phyloP scores from a whole-genome alignment of 2,113 vertebrate genomes.

The Deroptyus accipitrinus region DNA sequence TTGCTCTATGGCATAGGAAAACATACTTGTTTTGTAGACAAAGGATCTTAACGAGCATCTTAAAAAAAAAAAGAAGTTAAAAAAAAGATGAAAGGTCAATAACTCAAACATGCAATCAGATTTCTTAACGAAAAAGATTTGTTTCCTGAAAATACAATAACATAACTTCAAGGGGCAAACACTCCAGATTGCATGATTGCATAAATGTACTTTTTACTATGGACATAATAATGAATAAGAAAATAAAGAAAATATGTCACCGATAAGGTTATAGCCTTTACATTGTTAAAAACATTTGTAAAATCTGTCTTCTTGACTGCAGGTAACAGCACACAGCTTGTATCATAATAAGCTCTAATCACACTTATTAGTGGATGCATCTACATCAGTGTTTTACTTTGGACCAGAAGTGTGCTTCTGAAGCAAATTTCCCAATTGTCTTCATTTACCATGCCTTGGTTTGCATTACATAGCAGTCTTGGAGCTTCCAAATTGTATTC shows the following conservation, averaged over 20 bases:
- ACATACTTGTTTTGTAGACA: conserved; percentile 79
- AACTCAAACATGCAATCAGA: conserved; percentile 80
- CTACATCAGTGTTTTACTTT: background rate
- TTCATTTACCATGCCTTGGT: background rate
- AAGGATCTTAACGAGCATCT: conserved; percentile 78
- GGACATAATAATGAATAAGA: background rate
- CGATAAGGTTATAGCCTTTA: background rate
- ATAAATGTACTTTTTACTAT: conserved; percentile 16
- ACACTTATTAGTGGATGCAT: background rate
- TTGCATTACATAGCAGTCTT: background rate
- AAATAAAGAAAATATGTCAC: background rate
- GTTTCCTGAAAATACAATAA: conserved; percentile 44
- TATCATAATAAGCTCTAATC: background rate
- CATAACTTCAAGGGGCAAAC: conserved; percentile 22
- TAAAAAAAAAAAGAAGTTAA: background rate
- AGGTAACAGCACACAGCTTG: background rate
- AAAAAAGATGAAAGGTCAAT: conserved; percentile 65
- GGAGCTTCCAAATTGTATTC: background rate
- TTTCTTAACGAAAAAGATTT: conserved; percentile 59
- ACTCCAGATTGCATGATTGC: conserved; percentile 27
- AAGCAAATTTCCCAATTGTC: conserved; percentile 5
- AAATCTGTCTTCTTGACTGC: background rate
- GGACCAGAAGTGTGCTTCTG: background rate
- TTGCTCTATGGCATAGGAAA: conserved; percentile 77
- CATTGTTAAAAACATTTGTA: background rate